Conservation (phyloP, 2,888 invertebrate species). For the Polymixis lichenea region DNA sequence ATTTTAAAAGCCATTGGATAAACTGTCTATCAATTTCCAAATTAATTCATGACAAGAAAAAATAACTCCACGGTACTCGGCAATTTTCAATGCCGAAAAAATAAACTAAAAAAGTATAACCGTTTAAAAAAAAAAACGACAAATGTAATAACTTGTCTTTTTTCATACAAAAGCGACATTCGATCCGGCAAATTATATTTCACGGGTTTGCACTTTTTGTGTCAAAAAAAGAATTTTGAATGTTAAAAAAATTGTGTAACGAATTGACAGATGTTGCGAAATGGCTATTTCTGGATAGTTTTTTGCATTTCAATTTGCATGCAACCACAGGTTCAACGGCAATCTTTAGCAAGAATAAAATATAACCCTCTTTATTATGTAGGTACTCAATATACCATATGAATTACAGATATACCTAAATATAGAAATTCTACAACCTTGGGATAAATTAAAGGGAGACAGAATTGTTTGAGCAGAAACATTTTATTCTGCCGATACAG, state of each 20-base stretch:
- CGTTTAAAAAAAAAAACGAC: conserved; percentile 37
- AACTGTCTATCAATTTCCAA: conserved; percentile 29
- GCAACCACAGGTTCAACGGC: conserved; percentile 21
- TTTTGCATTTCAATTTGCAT: conserved; percentile 45
- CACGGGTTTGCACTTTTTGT: conserved; percentile 63
- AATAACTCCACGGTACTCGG: conserved; percentile 28
- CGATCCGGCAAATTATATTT: conserved; percentile 65
- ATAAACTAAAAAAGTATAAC: conserved; percentile 34
- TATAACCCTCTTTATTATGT: background rate
- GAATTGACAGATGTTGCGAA: conserved; percentile 56
- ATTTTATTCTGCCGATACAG: conserved; percentile 17
- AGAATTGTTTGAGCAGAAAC: conserved; percentile 12
- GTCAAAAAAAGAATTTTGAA: conserved; percentile 29
- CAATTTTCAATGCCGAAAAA: conserved; percentile 45
- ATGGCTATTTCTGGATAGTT: conserved; percentile 36
- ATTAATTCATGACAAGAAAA: conserved; percentile 17
- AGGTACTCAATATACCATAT: no score
- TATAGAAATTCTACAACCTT: no score
- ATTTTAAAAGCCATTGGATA: conserved; percentile 24
- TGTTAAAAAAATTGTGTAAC: conserved; percentile 53
- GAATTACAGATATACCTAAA: no score
- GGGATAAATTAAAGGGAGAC: no score
- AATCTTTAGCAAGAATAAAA: background rate
- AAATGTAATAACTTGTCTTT: conserved; percentile 53
- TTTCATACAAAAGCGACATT: conserved; percentile 56